Conservation (phyloP, 2,113 vertebrate species). For the Trichomycterus rosablanca region DNA sequence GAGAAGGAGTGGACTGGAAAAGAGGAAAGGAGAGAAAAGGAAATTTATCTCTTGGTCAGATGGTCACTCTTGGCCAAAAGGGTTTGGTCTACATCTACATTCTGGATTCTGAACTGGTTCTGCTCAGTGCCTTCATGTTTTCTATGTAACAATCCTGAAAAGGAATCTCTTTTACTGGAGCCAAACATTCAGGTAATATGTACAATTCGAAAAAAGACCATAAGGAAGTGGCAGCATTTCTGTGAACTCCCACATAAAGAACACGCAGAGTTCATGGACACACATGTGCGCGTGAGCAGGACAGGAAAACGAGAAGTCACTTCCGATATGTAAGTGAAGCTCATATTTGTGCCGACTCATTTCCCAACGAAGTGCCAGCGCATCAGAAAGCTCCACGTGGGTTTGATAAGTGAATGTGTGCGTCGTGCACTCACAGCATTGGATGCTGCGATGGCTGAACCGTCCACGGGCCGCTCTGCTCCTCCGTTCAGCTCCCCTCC, state of each 20-base stretch:
- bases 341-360: constrained; percentile 18
- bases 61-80: no score
- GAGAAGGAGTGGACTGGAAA: constrained; percentile 83
- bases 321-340: constrained; percentile 17
- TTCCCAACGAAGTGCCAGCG: constrained; percentile 25
- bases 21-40: constrained; percentile 5
- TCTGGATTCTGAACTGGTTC: no score
- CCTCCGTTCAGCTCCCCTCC: constrained; percentile 81
- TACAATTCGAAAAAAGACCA: no score
- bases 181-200: no score
- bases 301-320: background rate
- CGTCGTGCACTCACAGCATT: constrained; percentile 71
- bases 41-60: no score
- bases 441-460: constrained; percentile 67
- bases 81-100: no score
- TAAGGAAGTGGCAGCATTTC: no score
- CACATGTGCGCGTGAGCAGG: no score
- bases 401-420: background rate
- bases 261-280: background rate
- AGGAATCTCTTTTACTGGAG: no score
- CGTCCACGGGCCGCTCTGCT: constrained; percentile 63
- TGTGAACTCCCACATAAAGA: no score
- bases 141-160: no score
- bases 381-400: constrained; percentile 1
- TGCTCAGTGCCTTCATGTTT: no score